phyloP scores from a whole-genome alignment of 2,888 invertebrate species.

The Lepas anatifera region DNA sequence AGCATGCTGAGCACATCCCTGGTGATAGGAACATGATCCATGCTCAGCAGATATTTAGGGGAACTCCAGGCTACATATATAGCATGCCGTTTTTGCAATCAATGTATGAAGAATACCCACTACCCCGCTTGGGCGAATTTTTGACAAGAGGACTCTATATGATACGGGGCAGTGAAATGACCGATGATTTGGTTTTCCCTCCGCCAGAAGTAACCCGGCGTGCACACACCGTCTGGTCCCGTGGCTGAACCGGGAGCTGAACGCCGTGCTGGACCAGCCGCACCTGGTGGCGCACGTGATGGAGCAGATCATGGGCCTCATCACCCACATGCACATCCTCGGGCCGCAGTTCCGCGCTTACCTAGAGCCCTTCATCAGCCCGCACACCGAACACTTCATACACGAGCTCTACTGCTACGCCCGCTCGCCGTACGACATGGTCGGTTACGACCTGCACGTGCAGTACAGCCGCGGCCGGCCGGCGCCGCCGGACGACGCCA shows the following conservation, averaged over 20 bases:
- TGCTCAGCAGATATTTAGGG: too few species aligned
- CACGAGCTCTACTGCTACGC: constrained; percentile 82
- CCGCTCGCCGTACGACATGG: constrained; percentile 71
- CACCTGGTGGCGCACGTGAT: constrained; percentile 47
- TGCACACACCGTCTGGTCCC: constrained; percentile 70
- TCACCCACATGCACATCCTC: constrained; percentile 52
- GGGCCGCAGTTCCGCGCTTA: constrained; percentile 55
- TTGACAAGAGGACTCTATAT: too few species aligned
- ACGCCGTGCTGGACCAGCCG: constrained; percentile 41
- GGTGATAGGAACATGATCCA: too few species aligned
- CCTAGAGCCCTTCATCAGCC: constrained; percentile 53
- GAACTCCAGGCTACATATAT: too few species aligned
- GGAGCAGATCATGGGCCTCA: constrained; percentile 52
- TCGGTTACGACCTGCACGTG: constrained; percentile 43
- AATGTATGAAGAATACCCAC: too few species aligned
- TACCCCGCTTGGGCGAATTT: too few species aligned
- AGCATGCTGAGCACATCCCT: too few species aligned
- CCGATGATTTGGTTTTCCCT: background rate
- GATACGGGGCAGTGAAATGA: too few species aligned
- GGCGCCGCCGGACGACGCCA: constrained; percentile 16
- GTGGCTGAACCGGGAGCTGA: constrained; percentile 77
- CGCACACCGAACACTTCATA: constrained; percentile 68
- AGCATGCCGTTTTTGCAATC: too few species aligned
- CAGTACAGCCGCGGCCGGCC: constrained; percentile 27
- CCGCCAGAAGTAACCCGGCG: constrained; percentile 45